Conservation (phyloP, 2,113 vertebrate genomes). For the Aix galericulata region DNA sequence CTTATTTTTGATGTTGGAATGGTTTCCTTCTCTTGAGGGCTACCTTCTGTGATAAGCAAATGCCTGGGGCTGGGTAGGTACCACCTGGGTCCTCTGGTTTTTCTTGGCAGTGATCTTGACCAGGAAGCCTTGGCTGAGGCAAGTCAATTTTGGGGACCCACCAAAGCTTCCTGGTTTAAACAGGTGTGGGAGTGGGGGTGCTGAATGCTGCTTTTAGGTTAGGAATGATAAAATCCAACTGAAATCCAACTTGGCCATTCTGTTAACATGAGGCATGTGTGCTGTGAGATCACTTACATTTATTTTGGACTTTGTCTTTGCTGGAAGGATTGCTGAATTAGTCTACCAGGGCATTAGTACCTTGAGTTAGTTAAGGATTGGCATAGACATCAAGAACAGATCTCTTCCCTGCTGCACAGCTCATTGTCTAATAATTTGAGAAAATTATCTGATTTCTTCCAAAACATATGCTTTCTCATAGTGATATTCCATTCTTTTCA, state of each 20-base stretch:
- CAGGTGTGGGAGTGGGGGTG: not conserved
- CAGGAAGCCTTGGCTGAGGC: not conserved
- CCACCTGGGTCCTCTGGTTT: not conserved
- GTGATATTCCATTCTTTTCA: not conserved
- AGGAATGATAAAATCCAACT: not conserved
- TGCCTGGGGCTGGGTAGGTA: not conserved
- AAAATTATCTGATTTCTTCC: not conserved
- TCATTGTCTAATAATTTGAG: not conserved
- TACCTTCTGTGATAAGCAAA: not conserved
- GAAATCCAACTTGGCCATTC: not conserved
- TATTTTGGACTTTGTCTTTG: not conserved
- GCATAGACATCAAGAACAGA: not conserved
- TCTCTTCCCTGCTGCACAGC: not conserved
- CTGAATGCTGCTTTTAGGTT: not conserved
- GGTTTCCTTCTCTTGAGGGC: not conserved
- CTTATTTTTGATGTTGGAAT: not conserved
- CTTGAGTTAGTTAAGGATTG: not conserved
- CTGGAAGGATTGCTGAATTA: not conserved
- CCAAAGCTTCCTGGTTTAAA: not conserved
- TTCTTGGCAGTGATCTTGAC: not conserved
- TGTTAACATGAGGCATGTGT: not conserved
- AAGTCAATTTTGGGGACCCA: not conserved
- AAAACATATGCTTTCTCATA: fast-evolving
- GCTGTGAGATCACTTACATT: not conserved
- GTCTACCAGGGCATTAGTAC: not conserved